Conservation (phyloP, 2,797 vertebrate genomes). For the Molothrus aeneus region DNA sequence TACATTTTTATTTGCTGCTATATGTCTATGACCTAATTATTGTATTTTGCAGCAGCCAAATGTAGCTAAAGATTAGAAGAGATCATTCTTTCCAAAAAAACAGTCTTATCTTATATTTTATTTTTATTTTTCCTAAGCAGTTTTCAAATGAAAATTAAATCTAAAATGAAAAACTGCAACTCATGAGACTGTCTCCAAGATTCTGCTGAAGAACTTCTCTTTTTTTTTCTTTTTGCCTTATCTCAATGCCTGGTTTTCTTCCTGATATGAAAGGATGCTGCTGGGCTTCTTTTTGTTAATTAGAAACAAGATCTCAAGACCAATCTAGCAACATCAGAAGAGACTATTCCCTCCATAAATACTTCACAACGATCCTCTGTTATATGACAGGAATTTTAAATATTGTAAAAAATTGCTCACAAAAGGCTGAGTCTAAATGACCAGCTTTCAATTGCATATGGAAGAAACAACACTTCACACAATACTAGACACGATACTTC, state of each 20-base stretch:
- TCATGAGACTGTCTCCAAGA: neutral
- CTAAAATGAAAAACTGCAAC: neutral
- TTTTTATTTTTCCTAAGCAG: neutral
- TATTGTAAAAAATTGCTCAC: neutral
- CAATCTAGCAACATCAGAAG: neutral
- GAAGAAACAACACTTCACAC: neutral
- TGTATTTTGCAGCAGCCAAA: neutral
- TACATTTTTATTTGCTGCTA: neutral
- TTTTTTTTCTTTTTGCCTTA: neutral
- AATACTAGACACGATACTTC: neutral
- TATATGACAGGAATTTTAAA: neutral
- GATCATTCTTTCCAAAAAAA: neutral
- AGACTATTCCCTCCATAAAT: neutral
- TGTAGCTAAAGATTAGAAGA: neutral
- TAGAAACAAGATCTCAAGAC: slow-evolving; percentile 11
- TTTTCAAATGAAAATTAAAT: neutral
- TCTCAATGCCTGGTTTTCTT: neutral
- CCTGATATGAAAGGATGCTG: neutral
- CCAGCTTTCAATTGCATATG: neutral
- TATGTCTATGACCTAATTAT: neutral
- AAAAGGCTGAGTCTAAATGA: neutral
- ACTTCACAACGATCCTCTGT: neutral
- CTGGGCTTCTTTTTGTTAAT: neutral
- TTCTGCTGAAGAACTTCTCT: neutral
- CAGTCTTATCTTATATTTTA: neutral